Evolutionary conservation across 2,797 vertebrate genomes (phyloP), one percentile per base, ranked within the genome.

Genomic region (Hapalemur alaotrensis): DNA sequence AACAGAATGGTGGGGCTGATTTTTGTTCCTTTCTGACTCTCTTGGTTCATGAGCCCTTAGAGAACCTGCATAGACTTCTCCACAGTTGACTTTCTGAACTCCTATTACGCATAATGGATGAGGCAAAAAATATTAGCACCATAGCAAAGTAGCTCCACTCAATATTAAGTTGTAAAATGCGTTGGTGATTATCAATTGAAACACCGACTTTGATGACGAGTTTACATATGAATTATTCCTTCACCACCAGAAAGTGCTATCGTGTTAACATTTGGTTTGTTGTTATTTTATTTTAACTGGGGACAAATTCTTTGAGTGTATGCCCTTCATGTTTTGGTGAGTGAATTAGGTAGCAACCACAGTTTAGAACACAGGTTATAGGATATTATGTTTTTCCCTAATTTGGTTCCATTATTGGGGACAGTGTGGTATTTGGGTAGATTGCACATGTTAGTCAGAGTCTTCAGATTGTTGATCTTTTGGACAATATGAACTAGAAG

Each of bases 401-500:
- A 80, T 93, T 69, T 20, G 52, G 30, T 72, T 91, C 54, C 69
- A 30, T 63, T 46, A 32, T 10, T 57, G 32, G 46, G 38, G 38
- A 23, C 23, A n/a, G 6, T 72, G 76, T 80, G 76, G 46, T 11
- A 28, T 65, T 87, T 61, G 54, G 70, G n/a, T 70, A 50, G 28
- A 38, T 72, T 73, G 20, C 61, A 22, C 52, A 7, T 18, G 2
- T 82, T 79, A 97, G 72, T 95, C 69, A 43, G 85, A 97, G 8
- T 96, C 97, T 70, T 96, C 95, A 32, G 92, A 87, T 75, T 91
- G 90, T 73, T 84, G 85, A 57, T 97, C 75, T 87, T 80, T 88
- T 35, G 79, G 22, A 14, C 4, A 75, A 61, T 2, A 93, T 1
- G 95, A 79, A n/a, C 54, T 35, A 48, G 89, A 80, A 17, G 50